Evolutionary conservation across 2,888 invertebrate species (phyloP).

Genomic region (Leucophenga montana): DNA sequence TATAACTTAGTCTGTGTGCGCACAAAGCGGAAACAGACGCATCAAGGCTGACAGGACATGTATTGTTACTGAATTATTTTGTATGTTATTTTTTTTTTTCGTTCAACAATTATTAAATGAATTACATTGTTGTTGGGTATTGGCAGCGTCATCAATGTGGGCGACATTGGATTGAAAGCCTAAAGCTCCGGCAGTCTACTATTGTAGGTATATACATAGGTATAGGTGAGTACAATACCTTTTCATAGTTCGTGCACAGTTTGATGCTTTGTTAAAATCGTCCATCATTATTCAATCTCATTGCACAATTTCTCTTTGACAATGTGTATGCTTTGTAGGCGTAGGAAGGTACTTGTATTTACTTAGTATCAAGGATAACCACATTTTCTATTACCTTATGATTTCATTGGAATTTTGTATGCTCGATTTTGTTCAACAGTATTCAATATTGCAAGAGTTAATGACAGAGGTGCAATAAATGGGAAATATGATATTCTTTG

Average conservation of each 20-base stretch:
- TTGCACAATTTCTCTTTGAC: not conserved
- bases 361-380: not conserved
- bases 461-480: too few relatives aligned
- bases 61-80: not conserved
- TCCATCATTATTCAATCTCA: not conserved
- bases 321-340: not conserved
- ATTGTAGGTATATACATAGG: too few relatives aligned
- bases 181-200: too few relatives aligned
- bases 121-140: too few relatives aligned
- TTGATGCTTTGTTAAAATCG: too few relatives aligned
- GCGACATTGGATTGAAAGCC: too few relatives aligned
- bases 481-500: too few relatives aligned
- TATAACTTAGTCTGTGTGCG: not conserved
- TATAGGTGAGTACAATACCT: too few relatives aligned
- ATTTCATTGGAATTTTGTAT: not conserved
- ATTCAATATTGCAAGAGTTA: too few relatives aligned
- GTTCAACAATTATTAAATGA: not conserved
- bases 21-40: constrained; percentile 5
- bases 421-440: too few relatives aligned
- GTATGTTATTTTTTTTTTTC: not conserved
- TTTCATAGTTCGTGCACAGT: too few relatives aligned
- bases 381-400: not conserved
- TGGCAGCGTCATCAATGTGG: too few relatives aligned
- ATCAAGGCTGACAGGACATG: constrained; percentile 19
- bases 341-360: not conserved